These are phyloP conservation scores for Muscicapa adusta DNA, from an alignment of 2,113 vertebrate species.

Conservation along the genomic window DNA sequence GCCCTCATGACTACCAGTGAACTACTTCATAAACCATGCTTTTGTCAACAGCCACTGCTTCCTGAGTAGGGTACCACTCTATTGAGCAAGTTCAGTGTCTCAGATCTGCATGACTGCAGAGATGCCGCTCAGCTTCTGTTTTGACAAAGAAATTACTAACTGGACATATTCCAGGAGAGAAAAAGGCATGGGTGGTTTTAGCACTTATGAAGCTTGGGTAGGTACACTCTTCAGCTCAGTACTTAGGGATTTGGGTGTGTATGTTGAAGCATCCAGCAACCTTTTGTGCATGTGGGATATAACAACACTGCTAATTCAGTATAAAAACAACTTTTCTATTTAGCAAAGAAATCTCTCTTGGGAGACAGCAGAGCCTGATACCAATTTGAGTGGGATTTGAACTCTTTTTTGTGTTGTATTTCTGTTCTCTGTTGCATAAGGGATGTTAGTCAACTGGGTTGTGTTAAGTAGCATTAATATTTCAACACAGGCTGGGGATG, in stretches of 20 bases:
- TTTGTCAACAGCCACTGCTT: neutral
- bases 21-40: neutral
- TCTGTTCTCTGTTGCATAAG: neutral
- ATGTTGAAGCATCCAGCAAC: neutral
- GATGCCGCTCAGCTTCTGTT: neutral
- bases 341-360: neutral
- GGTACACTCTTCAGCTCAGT: neutral
- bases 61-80: neutral
- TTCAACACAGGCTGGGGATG: neutral
- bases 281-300: neutral
- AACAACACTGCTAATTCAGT: neutral
- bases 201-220: neutral
- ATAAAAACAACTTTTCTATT: neutral
- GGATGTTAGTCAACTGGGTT: neutral
- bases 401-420: neutral
- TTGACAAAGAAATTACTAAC: neutral
- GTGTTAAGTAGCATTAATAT: neutral
- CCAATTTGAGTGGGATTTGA: neutral
- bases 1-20: neutral
- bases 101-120: neutral
- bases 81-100: neutral
- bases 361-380: neutral
- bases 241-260: neutral
- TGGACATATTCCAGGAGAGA: neutral
- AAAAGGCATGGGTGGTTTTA: neutral